phyloP scores from a whole-genome alignment of 2,888 invertebrate genomes.

The Hecatera dysodea region DNA sequence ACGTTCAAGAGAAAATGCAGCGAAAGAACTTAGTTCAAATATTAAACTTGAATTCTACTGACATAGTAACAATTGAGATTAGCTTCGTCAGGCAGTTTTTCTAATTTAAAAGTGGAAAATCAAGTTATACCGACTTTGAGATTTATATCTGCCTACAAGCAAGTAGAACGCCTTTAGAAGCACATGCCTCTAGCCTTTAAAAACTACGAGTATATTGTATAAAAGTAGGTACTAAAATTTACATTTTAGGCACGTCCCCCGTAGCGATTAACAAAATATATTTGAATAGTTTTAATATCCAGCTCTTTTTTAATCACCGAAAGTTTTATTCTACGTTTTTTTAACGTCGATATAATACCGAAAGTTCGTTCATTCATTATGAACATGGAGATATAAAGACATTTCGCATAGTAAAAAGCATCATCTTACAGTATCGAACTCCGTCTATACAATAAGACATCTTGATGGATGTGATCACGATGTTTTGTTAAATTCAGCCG shows the following conservation, averaged over 20 bases:
- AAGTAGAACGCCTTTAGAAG: background rate
- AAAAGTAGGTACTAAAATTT: background rate
- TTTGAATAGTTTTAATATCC: slow-evolving; percentile 51
- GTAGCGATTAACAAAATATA: slow-evolving; percentile 60
- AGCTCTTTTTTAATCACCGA: slow-evolving; percentile 46
- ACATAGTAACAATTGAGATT: slow-evolving; percentile 13
- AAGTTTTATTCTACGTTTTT: slow-evolving; percentile 54
- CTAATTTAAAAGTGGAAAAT: slow-evolving; percentile 2
- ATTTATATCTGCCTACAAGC: background rate
- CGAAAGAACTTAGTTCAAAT: slow-evolving; percentile 46
- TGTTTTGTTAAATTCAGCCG: slow-evolving; percentile 79
- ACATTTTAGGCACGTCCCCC: slow-evolving; percentile 20
- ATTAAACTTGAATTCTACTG: slow-evolving; percentile 39
- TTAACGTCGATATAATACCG: slow-evolving; percentile 38
- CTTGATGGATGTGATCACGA: slow-evolving; percentile 85
- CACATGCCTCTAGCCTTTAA: background rate
- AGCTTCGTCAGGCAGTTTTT: slow-evolving; percentile 1
- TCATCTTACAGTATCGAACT: slow-evolving; percentile 75
- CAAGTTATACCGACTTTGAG: background rate
- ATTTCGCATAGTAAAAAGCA: slow-evolving; percentile 79
- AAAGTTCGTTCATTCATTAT: slow-evolving; percentile 74
- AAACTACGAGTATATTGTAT: slow-evolving; percentile 14
- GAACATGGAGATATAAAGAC: slow-evolving; percentile 75
- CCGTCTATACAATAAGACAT: slow-evolving; percentile 84
- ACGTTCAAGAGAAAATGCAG: slow-evolving; percentile 68